Percentiles rank a stretch among this genome's conserved stretches.
Conservation (phyloP, 2,113 vertebrate species). For the Stigmatopora nigra region DNA sequence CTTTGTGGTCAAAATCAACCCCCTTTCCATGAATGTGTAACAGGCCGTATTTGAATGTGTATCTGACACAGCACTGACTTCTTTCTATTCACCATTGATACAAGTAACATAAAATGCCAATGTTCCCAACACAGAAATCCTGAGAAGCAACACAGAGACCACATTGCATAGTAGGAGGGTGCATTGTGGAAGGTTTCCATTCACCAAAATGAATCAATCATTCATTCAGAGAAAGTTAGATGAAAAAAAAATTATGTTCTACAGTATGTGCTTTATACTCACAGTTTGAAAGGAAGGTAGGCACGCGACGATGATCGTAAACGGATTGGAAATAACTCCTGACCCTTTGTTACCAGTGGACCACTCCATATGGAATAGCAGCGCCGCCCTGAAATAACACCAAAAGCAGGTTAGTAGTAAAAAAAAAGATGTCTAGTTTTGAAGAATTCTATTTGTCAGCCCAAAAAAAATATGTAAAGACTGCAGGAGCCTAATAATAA, state of each 20-base stretch:
- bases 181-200: not conserved
- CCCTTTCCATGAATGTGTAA: not conserved
- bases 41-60: not conserved
- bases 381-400: slow-evolving; percentile 68
- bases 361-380: slow-evolving; percentile 88
- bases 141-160: not conserved
- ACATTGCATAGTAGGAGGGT: not conserved
- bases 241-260: not conserved
- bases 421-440: not conserved
- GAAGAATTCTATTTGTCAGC: not conserved
- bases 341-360: slow-evolving; percentile 83
- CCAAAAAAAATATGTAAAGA: not conserved
- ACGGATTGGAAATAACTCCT: slow-evolving; percentile 80
- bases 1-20: not conserved
- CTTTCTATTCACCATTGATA: not conserved
- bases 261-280: slow-evolving; percentile 57
- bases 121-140: not conserved
- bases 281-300: slow-evolving; percentile 89
- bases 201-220: not conserved
- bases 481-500: not conserved
- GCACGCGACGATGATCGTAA: slow-evolving; percentile 75
- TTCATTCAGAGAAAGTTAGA: not conserved
- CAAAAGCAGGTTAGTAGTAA: slow-evolving; percentile 5
- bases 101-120: not conserved
- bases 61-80: not conserved